Conservation (phyloP, 2,888 invertebrate species). For the Tiphia femorata region DNA sequence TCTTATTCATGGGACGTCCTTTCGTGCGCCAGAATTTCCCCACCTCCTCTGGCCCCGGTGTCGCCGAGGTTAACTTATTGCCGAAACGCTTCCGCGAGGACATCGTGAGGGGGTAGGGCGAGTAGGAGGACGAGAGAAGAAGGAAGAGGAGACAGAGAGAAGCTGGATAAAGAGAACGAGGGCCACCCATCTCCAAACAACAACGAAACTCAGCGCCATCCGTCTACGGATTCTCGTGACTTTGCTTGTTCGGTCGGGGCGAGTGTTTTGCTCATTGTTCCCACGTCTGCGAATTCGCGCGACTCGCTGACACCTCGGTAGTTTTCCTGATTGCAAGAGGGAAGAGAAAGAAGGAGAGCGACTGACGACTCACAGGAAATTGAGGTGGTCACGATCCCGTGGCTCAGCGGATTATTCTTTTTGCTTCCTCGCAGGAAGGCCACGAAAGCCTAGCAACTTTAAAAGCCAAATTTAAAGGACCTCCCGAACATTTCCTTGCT, state of each 20-base stretch:
- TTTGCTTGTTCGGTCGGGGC: not conserved
- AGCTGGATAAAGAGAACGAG: not conserved
- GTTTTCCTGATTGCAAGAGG: too few relatives aligned
- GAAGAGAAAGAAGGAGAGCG: too few relatives aligned
- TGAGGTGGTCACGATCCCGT: too few relatives aligned
- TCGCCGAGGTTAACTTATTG: constrained; percentile 51
- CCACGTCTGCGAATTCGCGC: too few relatives aligned
- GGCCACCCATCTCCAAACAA: constrained; percentile 3
- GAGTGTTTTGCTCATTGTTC: not conserved
- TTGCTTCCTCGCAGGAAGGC: too few relatives aligned
- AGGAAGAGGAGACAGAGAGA: not conserved
- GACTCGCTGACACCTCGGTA: too few relatives aligned
- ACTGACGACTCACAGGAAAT: too few relatives aligned
- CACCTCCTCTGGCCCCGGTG: too few relatives aligned
- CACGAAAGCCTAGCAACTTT: too few relatives aligned
- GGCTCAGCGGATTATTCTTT: too few relatives aligned
- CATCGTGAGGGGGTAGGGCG: constrained; percentile 7
- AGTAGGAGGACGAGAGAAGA: not conserved
- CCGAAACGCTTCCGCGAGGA: constrained; percentile 27
- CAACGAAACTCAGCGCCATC: constrained; percentile 26
- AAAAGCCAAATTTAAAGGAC: too few relatives aligned
- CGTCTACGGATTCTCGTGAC: constrained; percentile 22
- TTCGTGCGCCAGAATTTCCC: constrained; percentile 17
- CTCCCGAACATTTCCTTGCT: too few relatives aligned
- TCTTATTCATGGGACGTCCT: constrained; percentile 44